A percentile compares a stretch with the other conserved stretches of the same genome.
These are phyloP conservation scores for Salticus scenicus DNA, from an alignment of 2,888 invertebrate genomes.

Conservation along the genomic window DNA sequence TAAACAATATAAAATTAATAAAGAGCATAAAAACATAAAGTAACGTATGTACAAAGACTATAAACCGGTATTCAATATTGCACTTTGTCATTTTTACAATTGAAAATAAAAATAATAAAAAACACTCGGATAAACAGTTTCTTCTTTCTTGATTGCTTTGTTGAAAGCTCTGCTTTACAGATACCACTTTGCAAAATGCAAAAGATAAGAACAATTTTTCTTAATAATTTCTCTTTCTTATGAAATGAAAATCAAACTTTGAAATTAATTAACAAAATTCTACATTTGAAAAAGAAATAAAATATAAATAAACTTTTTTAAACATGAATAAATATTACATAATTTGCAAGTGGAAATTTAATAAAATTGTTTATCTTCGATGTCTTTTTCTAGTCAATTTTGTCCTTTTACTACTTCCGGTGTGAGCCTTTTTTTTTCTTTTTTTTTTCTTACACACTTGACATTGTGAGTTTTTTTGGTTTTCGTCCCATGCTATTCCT, in stretches of 20 bases:
- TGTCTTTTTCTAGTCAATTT: no score
- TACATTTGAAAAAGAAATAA: not conserved
- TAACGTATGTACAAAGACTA: slow-evolving; percentile 50
- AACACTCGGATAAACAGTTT: not conserved
- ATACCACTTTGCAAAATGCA: slow-evolving; percentile 17
- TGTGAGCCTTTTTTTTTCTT: no score
- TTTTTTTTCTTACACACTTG: no score
- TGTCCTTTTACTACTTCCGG: no score
- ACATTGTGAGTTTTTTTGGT: no score
- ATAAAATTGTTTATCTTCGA: no score
- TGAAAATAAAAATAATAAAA: slow-evolving; percentile 2
- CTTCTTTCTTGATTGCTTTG: not conserved
- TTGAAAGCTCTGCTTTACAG: slow-evolving; percentile 35
- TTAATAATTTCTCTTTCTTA: no score
- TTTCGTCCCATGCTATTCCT: no score
- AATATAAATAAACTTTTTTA: not conserved
- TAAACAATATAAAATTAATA: not conserved
- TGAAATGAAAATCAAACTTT: not conserved
- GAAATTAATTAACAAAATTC: not conserved
- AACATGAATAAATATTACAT: no score
- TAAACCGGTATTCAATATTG: slow-evolving; percentile 62
- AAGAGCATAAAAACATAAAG: not conserved
- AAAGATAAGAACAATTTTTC: not conserved
- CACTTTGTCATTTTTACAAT: slow-evolving; percentile 28
- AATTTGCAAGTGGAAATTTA: no score